phyloP scores from a whole-genome alignment of 1,140 invertebrate species.

The Littorina saxatilis region DNA sequence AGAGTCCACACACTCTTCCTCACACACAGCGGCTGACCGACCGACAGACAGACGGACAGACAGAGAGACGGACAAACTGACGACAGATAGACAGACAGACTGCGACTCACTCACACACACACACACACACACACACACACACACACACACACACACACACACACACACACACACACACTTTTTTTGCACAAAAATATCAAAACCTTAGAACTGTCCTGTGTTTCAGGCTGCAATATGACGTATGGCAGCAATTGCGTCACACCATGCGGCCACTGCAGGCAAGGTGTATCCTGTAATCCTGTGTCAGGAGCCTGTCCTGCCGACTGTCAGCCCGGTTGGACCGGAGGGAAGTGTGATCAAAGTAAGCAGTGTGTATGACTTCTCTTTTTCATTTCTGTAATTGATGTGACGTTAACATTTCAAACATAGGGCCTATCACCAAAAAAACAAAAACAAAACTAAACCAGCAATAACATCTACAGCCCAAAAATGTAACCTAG shows the following conservation, averaged over 20 bases:
- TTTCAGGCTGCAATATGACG: conserved; percentile 42
- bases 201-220: background rate
- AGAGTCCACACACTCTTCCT: no score
- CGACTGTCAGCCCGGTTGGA: conserved; percentile 55
- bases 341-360: conserved; percentile 14
- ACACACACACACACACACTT: background rate
- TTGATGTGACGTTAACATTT: no score
- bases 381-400: no score
- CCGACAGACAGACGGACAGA: background rate
- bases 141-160: background rate
- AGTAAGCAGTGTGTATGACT: no score
- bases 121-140: background rate
- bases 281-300: conserved; percentile 50
- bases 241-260: conserved; percentile 50
- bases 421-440: no score
- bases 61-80: background rate
- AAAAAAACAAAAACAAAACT: no score
- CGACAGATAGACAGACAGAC: background rate
- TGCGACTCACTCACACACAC: background rate
- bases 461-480: no score
- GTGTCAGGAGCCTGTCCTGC: conserved; percentile 52
- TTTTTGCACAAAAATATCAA: no score
- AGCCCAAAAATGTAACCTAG: no score
- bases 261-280: conserved; percentile 53
- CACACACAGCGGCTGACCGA: background rate